Evolutionary conservation across 2,113 vertebrate genomes (phyloP).

Genomic region (Gobio gobio): DNA sequence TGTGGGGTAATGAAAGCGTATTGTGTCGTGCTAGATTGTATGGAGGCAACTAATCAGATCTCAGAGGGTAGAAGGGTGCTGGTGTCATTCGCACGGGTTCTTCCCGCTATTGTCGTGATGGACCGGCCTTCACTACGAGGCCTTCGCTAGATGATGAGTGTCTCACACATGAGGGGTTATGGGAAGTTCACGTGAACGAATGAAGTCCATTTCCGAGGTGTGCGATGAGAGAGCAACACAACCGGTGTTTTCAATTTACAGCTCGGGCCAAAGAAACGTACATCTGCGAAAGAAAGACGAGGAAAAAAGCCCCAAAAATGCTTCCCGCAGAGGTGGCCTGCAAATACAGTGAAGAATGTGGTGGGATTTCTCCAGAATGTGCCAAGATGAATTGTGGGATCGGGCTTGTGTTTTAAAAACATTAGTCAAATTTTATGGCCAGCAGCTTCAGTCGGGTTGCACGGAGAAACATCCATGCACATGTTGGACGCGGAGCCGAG

Average conservation of each 20-base stretch:
- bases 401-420: constrained; percentile 37
- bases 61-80: constrained; percentile 51
- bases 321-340: constrained; percentile 54
- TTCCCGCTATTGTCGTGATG: constrained; percentile 60
- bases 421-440: constrained; percentile 52
- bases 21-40: constrained; percentile 59
- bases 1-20: constrained; percentile 58
- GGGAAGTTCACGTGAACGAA: constrained; percentile 63
- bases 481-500: neutral
- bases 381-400: constrained; percentile 54
- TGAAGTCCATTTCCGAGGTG: constrained; percentile 64
- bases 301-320: constrained; percentile 49
- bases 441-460: constrained; percentile 25
- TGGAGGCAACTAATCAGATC: constrained; percentile 61
- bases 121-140: constrained; percentile 60
- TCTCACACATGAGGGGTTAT: constrained; percentile 61
- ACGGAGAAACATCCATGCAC: constrained; percentile 40
- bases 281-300: constrained; percentile 49
- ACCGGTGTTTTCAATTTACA: constrained; percentile 63
- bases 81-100: constrained; percentile 51
- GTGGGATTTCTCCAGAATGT: constrained; percentile 50
- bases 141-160: constrained; percentile 59
- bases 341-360: constrained; percentile 57
- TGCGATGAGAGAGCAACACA: constrained; percentile 57
- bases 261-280: constrained; percentile 52